Percentiles rank a stretch among this genome's conserved stretches.
These are phyloP conservation scores for Drosophila pruinosa DNA, from an alignment of 1,140 invertebrate species.

Conservation along the genomic window DNA sequence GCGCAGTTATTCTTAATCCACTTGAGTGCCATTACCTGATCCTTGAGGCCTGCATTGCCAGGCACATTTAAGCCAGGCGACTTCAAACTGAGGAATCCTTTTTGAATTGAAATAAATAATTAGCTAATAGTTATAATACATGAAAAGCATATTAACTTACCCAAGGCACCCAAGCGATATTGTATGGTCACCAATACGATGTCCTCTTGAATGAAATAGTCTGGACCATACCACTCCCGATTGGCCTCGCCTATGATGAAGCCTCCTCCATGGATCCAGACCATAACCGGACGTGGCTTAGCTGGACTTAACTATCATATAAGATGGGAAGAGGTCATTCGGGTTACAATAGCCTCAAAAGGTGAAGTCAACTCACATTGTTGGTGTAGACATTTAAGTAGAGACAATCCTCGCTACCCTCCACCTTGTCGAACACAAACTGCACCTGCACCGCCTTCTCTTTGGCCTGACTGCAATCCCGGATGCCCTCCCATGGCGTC, in stretches of 20 bases:
- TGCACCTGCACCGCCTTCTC: conserved; percentile 78
- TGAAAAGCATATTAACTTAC: conserved; percentile 34
- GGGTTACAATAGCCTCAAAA: neutral
- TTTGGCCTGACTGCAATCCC: conserved; percentile 79
- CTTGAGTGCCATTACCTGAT: conserved; percentile 86
- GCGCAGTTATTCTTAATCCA: conserved; percentile 87
- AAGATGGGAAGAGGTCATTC: neutral
- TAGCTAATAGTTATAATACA: neutral
- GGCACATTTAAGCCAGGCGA: conserved; percentile 77
- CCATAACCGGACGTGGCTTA: conserved; percentile 72
- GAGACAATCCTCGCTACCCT: conserved; percentile 88
- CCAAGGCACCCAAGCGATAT: conserved; percentile 83
- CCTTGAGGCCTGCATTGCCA: conserved; percentile 87
- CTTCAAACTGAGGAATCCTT: conserved; percentile 76
- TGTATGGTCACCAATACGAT: conserved; percentile 83
- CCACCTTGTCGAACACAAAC: conserved; percentile 57
- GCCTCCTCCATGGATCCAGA: conserved; percentile 87
- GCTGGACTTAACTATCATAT: conserved; percentile 55
- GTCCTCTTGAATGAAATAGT: conserved; percentile 85
- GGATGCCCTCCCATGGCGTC: conserved; percentile 69
- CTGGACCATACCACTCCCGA: conserved; percentile 82
- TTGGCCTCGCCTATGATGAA: conserved; percentile 84
- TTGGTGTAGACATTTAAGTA: conserved; percentile 87
- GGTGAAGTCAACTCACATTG: conserved; percentile 84
- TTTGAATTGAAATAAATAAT: neutral